Percentiles rank a stretch among this genome's conserved stretches.
phyloP scores from a whole-genome alignment of 92 coral and sea anemone genomes.

The Meandrina meandrites region DNA sequence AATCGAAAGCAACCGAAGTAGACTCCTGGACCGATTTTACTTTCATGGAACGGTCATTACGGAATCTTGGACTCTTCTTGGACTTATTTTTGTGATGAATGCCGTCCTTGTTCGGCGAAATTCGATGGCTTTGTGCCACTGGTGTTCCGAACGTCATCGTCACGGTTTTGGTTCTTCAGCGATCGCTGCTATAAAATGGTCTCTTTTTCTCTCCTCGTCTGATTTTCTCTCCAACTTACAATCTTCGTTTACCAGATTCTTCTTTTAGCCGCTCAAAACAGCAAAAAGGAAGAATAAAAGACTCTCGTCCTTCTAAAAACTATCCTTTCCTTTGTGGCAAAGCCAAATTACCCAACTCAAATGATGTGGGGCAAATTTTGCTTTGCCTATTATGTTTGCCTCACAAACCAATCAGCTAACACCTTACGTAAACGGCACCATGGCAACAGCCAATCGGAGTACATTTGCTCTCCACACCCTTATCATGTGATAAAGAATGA shows the following conservation, averaged over 20 bases:
- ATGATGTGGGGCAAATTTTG: not conserved
- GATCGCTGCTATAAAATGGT: slow-evolving; percentile 4
- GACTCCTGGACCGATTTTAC: slow-evolving; percentile 71
- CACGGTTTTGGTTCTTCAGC: slow-evolving; percentile 9
- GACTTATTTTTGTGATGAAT: slow-evolving; percentile 59
- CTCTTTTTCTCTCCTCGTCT: not conserved
- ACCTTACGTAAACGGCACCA: slow-evolving; percentile 55
- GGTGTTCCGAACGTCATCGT: slow-evolving; percentile 66
- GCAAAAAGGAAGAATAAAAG: not conserved
- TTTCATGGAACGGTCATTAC: slow-evolving; percentile 69
- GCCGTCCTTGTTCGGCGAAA: slow-evolving; percentile 62
- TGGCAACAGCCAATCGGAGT: slow-evolving; percentile 88
- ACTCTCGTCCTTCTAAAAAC: not conserved
- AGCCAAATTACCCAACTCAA: slow-evolving; percentile 11
- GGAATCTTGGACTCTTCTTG: slow-evolving; percentile 71
- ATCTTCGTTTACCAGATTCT: not conserved
- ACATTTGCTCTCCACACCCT: slow-evolving; percentile 68
- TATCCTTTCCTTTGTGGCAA: not conserved
- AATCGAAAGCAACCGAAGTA: slow-evolving; percentile 52
- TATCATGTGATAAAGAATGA: slow-evolving; percentile 63
- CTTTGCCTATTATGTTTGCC: not conserved
- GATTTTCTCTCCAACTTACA: not conserved
- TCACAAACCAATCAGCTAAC: slow-evolving; percentile 51
- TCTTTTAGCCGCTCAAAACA: not conserved
- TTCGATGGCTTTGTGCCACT: slow-evolving; percentile 39